Evolutionary conservation across 2,888 invertebrate species (phyloP), one percentile per base, ranked within the genome.

Genomic region (Tanytarsus gracilentus): DNA sequence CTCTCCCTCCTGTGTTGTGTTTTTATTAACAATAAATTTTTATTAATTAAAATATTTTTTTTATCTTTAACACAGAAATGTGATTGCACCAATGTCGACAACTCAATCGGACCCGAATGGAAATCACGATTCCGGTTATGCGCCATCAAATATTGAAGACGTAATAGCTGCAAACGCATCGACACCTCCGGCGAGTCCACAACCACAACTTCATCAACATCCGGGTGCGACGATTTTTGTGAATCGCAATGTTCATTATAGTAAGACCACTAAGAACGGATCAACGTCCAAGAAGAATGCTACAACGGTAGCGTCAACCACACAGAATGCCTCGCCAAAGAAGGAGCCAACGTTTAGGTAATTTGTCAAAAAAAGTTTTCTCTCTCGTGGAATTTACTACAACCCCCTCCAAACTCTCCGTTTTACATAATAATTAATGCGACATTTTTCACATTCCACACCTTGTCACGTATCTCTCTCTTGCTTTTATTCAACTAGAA

Each of bases 101-200:
- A 78, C 79, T 64, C 69, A 81, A 49, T 78, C 80, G 51, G 87
- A 87, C 69, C 83, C 86, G 36, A 88, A 88, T 70, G 88, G 88
- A 65, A 88, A 88, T 78, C 87, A 88, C 73, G 88, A 88, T 75
- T 86, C 87, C 61, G 88, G 88, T 62, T 89, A 89, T 73, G 86
- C 84, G 62, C 80, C 85, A 63, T 84, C 81, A 66, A 80, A 80
- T 72, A 71, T 73, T 72, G 74, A 74, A 69, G 73, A 72, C 27
- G 50, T 51, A 72, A 71, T 72, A 69, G 69, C 74, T 70, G 82
- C 82, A 67, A 76, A 77, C n/a, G 11, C 23, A 44, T 77, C 78
- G 29, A 76, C 80, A 16, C 79, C 79, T 0, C 77, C 77, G 53
- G 72, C 69, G 0, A 77, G 77, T 1, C 81, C 80, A 36, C 44